Evolutionary conservation across 2,888 invertebrate species (phyloP).

Genomic region (Polyommatus icarus): DNA sequence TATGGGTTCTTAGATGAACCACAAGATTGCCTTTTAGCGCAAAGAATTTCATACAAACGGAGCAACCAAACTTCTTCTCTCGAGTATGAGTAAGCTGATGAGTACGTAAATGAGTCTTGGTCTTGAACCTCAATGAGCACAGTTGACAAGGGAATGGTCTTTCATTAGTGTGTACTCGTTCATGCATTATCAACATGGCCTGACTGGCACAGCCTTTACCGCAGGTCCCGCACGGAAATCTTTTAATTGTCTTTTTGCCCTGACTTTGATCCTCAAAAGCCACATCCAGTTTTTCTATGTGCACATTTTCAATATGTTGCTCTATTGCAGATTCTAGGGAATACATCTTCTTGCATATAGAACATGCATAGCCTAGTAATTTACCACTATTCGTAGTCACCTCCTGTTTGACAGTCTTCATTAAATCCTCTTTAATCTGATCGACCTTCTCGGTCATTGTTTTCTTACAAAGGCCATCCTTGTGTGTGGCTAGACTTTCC

Average conservation of each 20-base stretch:
- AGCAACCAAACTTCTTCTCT: slow-evolving; percentile 77
- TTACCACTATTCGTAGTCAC: slow-evolving; percentile 67
- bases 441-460: slow-evolving; percentile 49
- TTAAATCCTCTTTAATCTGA: slow-evolving; percentile 65
- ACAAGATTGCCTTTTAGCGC: slow-evolving; percentile 75
- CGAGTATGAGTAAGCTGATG: slow-evolving; percentile 76
- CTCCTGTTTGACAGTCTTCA: slow-evolving; percentile 70
- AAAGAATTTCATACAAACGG: slow-evolving; percentile 77
- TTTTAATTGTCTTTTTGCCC: slow-evolving; percentile 55
- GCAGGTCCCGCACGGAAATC: slow-evolving; percentile 70
- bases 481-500: slow-evolving; percentile 52
- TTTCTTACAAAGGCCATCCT: slow-evolving; percentile 57
- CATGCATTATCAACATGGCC: slow-evolving; percentile 76
- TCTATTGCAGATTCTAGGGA: slow-evolving; percentile 69
- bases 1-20: slow-evolving; percentile 75
- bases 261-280: slow-evolving; percentile 58
- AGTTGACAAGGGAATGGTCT: slow-evolving; percentile 71
- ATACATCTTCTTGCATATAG: slow-evolving; percentile 74
- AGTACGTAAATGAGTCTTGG: slow-evolving; percentile 73
- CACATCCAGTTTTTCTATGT: slow-evolving; percentile 62
- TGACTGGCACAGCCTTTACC: slow-evolving; percentile 72
- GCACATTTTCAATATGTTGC: slow-evolving; percentile 66
- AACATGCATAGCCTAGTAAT: slow-evolving; percentile 68
- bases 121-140: slow-evolving; percentile 71
- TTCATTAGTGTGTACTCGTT: slow-evolving; percentile 75